Evolutionary conservation across 2,113 vertebrate species (phyloP).

Genomic region (Procavia capensis): DNA sequence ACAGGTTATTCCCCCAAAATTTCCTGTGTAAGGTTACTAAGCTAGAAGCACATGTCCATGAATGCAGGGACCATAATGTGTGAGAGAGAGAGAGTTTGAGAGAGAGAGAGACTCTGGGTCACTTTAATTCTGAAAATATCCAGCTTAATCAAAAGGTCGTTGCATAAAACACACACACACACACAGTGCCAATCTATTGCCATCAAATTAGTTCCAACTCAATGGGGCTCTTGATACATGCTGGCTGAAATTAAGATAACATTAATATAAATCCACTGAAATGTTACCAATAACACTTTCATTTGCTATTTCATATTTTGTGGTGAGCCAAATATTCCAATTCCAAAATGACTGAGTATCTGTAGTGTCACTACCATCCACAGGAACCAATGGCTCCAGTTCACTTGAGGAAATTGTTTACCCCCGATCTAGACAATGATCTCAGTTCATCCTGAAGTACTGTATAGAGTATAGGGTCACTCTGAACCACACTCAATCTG

Average conservation of each 20-base stretch:
- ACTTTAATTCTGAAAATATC: background rate
- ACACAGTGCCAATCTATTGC: background rate
- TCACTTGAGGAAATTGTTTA: background rate
- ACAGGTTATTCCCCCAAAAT: background rate
- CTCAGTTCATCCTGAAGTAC: background rate
- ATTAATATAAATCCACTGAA: background rate
- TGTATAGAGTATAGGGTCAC: fast-evolving
- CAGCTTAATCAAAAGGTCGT: background rate
- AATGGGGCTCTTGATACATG: background rate
- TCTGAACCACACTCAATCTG: background rate
- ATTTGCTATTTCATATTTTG: background rate
- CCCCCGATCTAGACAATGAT: background rate
- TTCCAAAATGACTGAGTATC: background rate
- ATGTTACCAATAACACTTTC: background rate
- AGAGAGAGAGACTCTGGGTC: background rate
- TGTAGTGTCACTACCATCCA: background rate
- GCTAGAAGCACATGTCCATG: background rate
- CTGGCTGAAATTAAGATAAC: background rate
- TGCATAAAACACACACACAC: background rate
- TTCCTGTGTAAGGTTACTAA: conserved; percentile 28
- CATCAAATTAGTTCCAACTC: background rate
- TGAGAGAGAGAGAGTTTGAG: background rate
- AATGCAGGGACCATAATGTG: background rate
- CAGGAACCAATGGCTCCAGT: fast-evolving
- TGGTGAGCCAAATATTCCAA: background rate